These are phyloP conservation scores for Syngnathus typhle DNA, from an alignment of 2,113 vertebrate genomes.

Conservation along the genomic window DNA sequence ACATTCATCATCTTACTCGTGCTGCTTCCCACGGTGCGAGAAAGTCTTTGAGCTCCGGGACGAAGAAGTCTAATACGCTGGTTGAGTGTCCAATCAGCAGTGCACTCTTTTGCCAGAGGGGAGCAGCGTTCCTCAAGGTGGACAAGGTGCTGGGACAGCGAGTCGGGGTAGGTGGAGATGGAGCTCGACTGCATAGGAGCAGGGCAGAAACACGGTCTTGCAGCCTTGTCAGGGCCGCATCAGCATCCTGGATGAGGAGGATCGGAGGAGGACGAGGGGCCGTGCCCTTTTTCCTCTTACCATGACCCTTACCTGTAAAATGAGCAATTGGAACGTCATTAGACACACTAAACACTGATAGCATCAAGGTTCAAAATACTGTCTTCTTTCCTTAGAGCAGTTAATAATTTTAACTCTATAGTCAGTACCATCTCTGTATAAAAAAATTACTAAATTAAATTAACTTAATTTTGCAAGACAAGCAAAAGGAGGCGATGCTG, in stretches of 20 bases:
- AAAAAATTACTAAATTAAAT: background rate
- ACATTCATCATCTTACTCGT: constrained; percentile 53
- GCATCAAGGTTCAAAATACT: background rate
- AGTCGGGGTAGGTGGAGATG: constrained; percentile 70
- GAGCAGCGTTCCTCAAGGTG: constrained; percentile 44
- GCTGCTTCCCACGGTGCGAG: constrained; percentile 54
- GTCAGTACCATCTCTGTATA: background rate
- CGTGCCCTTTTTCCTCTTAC: constrained; percentile 66
- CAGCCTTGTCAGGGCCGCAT: constrained; percentile 62
- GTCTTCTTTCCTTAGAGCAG: background rate
- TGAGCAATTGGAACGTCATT: background rate
- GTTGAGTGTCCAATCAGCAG: constrained; percentile 50
- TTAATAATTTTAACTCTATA: background rate
- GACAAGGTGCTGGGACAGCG: constrained; percentile 72
- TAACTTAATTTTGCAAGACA: background rate
- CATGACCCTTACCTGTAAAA: constrained; percentile 69
- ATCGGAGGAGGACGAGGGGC: constrained; percentile 59
- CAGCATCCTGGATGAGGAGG: constrained; percentile 77
- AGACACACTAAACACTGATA: background rate
- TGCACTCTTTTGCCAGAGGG: constrained; percentile 81
- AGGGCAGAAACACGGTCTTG: constrained; percentile 78
- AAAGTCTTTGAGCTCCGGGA: constrained; percentile 65
- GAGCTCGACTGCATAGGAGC: constrained; percentile 64
- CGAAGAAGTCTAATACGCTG: constrained; percentile 67
- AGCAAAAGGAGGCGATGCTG: background rate